Percentiles rank a stretch among this genome's conserved stretches.
phyloP scores from a whole-genome alignment of 2,888 invertebrate genomes.

The Platycnemis pennipes region DNA sequence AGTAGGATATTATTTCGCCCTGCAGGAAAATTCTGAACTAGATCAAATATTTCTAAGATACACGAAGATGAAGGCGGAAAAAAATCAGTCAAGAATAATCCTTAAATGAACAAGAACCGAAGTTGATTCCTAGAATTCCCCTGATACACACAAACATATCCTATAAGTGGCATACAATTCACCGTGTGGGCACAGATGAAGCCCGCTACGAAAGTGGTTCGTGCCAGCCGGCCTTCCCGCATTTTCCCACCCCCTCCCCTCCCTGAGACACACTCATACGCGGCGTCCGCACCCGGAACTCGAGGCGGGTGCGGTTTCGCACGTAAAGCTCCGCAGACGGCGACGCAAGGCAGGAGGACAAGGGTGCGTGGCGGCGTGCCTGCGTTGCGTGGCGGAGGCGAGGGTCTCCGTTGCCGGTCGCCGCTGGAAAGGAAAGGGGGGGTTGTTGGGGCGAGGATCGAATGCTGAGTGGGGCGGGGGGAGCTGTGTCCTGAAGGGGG shows the following conservation, averaged over 20 bases:
- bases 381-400: neutral
- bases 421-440: neutral
- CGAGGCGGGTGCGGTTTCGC: neutral
- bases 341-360: neutral
- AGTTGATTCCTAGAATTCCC: no score
- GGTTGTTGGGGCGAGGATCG: neutral
- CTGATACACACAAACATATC: no score
- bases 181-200: no score
- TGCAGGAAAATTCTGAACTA: no score
- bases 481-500: neutral
- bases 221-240: no score
- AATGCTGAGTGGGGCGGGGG: conserved; percentile 2
- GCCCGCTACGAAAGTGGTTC: no score
- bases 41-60: no score
- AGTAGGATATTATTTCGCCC: no score
- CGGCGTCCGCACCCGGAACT: neutral
- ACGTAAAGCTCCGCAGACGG: neutral
- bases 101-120: no score
- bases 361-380: neutral
- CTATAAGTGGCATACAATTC: no score
- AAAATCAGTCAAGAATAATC: no score
- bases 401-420: neutral
- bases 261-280: neutral
- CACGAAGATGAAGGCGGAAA: no score
- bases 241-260: neutral